Conservation (phyloP, 2,113 vertebrate genomes). For the Platichthys stellatus region DNA sequence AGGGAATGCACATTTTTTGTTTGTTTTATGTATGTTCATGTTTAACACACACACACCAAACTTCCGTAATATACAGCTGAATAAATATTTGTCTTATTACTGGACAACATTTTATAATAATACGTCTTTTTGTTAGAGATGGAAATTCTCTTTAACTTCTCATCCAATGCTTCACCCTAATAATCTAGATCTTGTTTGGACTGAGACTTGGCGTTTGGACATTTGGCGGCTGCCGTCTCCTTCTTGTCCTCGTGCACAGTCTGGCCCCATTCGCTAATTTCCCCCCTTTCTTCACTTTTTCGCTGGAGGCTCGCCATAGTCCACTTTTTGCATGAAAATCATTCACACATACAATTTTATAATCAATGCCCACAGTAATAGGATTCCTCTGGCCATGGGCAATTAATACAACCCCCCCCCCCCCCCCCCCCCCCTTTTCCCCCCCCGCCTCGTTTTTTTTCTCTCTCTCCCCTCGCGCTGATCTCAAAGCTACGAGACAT, state of each 20-base stretch:
- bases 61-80: background rate
- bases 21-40: background rate
- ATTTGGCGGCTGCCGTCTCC: slow-evolving; percentile 49
- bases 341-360: slow-evolving; percentile 94
- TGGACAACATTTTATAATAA: no score
- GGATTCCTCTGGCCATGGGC: slow-evolving; percentile 98
- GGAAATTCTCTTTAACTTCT: slow-evolving; percentile 15
- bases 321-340: slow-evolving; percentile 88
- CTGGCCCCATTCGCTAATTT: slow-evolving; percentile 73
- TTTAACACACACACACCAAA: background rate
- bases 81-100: no score
- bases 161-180: slow-evolving; percentile 18
- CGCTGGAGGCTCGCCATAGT: slow-evolving; percentile 66
- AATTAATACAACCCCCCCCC: slow-evolving; percentile 98
- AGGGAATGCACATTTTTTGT: background rate
- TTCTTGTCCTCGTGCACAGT: slow-evolving; percentile 55
- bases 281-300: slow-evolving; percentile 62
- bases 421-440: slow-evolving; percentile 82
- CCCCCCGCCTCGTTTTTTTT: background rate
- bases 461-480: slow-evolving; percentile 78
- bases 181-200: slow-evolving; percentile 58
- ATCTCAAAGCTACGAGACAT: slow-evolving; percentile 98
- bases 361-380: slow-evolving; percentile 99
- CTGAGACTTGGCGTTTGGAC: slow-evolving; percentile 38
- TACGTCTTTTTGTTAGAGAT: background rate